A percentile compares a stretch with the other conserved stretches of the same genome.
Conservation (phyloP, 30 jellyfish, hydroid and myxozoan genomes). For the Morbakka virulenta region DNA sequence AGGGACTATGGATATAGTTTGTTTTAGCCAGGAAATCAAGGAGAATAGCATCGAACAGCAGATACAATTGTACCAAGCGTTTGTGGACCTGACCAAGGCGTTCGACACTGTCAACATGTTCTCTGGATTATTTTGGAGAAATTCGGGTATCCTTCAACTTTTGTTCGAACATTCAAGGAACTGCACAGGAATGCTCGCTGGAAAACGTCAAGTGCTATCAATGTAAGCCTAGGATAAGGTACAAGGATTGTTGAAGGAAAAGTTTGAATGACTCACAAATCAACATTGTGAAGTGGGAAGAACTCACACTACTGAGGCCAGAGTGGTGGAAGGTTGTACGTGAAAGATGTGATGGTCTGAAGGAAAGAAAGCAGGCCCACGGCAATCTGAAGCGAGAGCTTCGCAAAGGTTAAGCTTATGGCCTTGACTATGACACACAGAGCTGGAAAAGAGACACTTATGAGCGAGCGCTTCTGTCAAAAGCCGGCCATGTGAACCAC, state of each 20-base stretch:
- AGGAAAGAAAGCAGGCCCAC: too few species aligned
- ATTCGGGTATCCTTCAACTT: too few species aligned
- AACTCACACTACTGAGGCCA: not conserved
- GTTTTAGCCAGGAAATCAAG: too few species aligned
- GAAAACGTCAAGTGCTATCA: not conserved
- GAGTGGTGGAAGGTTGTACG: not conserved
- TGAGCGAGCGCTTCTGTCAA: not conserved
- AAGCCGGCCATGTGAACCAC: not conserved
- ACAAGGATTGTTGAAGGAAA: not conserved
- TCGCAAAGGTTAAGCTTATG: not conserved
- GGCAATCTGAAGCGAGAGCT: not conserved
- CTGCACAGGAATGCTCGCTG: too few species aligned
- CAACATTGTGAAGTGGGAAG: not conserved
- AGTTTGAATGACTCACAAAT: not conserved
- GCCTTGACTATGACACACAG: not conserved
- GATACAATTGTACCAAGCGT: too few species aligned
- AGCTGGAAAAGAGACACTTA: not conserved
- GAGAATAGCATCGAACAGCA: too few species aligned
- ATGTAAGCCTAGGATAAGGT: not conserved
- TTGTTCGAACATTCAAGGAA: too few species aligned
- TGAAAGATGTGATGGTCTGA: too few species aligned
- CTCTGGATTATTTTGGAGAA: too few species aligned
- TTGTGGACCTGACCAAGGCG: too few species aligned
- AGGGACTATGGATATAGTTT: too few species aligned
- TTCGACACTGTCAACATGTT: too few species aligned